Evolutionary conservation across 2,113 vertebrate genomes (phyloP).

Genomic region (Rhinolophus ferrumequinum): DNA sequence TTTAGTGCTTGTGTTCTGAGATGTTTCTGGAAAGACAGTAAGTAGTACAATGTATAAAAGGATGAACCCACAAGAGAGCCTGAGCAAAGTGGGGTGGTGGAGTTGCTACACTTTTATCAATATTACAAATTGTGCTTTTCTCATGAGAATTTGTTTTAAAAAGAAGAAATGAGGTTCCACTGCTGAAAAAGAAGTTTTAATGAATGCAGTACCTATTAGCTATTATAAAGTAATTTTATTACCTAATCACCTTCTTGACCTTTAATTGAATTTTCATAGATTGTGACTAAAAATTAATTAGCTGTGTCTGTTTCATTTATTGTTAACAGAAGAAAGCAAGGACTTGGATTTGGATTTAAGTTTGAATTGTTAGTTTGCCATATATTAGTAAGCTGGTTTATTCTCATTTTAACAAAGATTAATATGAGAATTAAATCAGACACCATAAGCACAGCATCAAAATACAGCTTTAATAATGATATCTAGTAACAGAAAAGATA

Average conservation of each 20-base stretch:
- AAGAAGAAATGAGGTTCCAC: not conserved
- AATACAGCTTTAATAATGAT: not conserved
- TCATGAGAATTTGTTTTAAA: slow-evolving; percentile 13
- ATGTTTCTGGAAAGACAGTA: not conserved
- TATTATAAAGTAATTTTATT: not conserved
- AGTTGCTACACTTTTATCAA: not conserved
- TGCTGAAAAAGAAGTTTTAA: not conserved
- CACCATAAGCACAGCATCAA: not conserved
- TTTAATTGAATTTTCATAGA: slow-evolving; percentile 21
- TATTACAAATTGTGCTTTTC: not conserved
- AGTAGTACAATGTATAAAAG: not conserved
- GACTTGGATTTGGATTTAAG: not conserved
- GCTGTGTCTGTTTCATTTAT: not conserved
- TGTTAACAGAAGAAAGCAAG: not conserved
- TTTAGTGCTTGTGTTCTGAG: not conserved
- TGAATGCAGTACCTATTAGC: not conserved
- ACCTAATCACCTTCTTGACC: not conserved
- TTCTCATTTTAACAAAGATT: not conserved
- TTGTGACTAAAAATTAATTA: slow-evolving; percentile 18
- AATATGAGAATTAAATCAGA: slow-evolving; percentile 5
- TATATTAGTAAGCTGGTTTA: not conserved
- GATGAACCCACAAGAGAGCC: not conserved
- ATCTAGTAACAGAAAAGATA: not conserved
- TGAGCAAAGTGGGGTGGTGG: not conserved
- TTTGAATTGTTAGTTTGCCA: slow-evolving; percentile 25